Conservation (phyloP, 2,797 vertebrate genomes). For the Lepus oiostolus region DNA sequence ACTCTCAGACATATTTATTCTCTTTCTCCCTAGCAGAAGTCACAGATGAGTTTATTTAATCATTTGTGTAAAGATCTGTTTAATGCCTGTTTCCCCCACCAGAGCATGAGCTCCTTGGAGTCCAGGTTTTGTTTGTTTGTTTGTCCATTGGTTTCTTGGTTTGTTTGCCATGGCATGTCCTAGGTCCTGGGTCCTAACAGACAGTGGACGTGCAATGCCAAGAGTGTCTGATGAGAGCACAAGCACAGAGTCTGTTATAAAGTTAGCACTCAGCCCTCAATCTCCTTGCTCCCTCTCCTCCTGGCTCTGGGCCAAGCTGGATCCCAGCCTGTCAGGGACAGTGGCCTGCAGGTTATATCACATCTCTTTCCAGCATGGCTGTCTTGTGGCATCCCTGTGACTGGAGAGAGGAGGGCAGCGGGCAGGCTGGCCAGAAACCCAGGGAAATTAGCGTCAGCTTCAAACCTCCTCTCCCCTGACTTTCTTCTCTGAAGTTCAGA, state of each 20-base stretch:
- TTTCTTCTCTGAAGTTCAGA: not conserved
- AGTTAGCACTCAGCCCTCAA: not conserved
- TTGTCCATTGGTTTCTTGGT: not conserved
- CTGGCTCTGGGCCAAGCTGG: not conserved
- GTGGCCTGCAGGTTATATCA: not conserved
- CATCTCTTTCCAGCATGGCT: constrained; percentile 46
- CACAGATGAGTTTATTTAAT: not conserved
- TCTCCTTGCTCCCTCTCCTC: not conserved
- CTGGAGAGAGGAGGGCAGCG: not conserved
- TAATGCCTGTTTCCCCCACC: not conserved
- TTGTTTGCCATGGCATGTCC: not conserved
- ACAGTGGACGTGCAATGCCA: not conserved
- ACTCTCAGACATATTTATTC: not conserved
- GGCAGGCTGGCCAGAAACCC: not conserved
- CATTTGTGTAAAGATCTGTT: not conserved
- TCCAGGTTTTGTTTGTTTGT: not conserved
- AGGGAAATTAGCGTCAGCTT: not conserved
- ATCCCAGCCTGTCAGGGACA: not conserved
- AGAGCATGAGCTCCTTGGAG: not conserved
- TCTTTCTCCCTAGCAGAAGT: not conserved
- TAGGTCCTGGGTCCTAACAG: not conserved
- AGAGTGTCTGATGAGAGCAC: not conserved
- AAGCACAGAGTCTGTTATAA: not conserved
- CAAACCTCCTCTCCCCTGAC: not conserved
- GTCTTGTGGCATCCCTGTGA: not conserved